Evolutionary conservation across 2,888 invertebrate species (phyloP).

Genomic region (Willowsia nigromaculata): DNA sequence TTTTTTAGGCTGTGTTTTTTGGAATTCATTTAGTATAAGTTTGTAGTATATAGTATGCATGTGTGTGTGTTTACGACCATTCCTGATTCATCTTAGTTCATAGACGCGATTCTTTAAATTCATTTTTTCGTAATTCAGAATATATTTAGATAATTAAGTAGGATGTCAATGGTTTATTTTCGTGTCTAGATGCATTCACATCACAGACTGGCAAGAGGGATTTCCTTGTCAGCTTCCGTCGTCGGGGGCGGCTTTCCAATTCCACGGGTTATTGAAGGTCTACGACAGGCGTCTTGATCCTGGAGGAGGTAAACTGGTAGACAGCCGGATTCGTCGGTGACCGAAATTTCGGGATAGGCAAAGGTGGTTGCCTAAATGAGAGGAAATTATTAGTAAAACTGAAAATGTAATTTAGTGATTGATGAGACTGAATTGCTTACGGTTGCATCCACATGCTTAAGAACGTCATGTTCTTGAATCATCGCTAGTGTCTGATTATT

Average conservation of each 20-base stretch:
- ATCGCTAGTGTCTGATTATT: slow-evolving; percentile 77
- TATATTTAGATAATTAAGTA: slow-evolving; percentile 54
- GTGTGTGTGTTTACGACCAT: too few species aligned
- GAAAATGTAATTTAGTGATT: slow-evolving; percentile 14
- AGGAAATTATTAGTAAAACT: too few species aligned
- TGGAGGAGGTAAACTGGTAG: slow-evolving; percentile 77
- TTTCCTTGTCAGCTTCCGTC: slow-evolving; percentile 73
- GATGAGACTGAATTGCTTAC: slow-evolving; percentile 47
- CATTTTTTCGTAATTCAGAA: slow-evolving; percentile 34
- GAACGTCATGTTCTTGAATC: slow-evolving; percentile 78
- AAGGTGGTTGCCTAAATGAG: slow-evolving; percentile 69
- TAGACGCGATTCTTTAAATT: slow-evolving; percentile 39
- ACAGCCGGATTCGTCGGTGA: slow-evolving; percentile 92
- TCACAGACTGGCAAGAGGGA: slow-evolving; percentile 76
- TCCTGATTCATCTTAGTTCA: too few species aligned
- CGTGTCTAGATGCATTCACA: slow-evolving; percentile 31
- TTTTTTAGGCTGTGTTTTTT: slow-evolving; percentile 11
- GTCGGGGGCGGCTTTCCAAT: slow-evolving; percentile 83
- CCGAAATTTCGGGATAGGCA: slow-evolving; percentile 90
- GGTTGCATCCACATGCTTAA: slow-evolving; percentile 74
- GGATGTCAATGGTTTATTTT: slow-evolving; percentile 36
- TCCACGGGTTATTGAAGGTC: slow-evolving; percentile 90
- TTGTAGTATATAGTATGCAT: too few species aligned
- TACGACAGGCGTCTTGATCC: slow-evolving; percentile 77
- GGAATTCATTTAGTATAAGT: too few species aligned